Conservation (phyloP, 2,797 vertebrate genomes). For the Peromyscus eremicus region DNA sequence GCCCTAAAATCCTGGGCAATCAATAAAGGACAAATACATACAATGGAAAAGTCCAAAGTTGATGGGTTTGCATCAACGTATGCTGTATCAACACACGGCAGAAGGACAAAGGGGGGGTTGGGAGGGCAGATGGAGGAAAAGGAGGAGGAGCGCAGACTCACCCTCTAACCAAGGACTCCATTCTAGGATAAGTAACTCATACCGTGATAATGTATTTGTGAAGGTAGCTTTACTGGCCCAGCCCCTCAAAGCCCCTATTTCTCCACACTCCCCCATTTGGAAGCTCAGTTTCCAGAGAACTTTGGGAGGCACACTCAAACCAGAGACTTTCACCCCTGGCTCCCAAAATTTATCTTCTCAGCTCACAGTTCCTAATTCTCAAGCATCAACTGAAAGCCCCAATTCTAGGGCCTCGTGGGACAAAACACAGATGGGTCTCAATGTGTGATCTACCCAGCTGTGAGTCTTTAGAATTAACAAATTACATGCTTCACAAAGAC, state of each 20-base stretch:
- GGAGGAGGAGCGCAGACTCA: not conserved
- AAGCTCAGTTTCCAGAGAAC: not conserved
- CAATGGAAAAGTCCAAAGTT: not conserved
- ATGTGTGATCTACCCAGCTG: not conserved
- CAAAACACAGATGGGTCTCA: not conserved
- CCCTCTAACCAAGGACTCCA: no score
- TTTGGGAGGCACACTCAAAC: not conserved
- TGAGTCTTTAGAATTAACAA: not conserved
- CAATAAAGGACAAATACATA: not conserved
- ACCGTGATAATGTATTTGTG: not conserved
- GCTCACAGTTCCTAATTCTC: not conserved
- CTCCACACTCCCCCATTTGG: not conserved
- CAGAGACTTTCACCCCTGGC: not conserved
- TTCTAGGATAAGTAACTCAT: not conserved
- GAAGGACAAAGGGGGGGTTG: not conserved
- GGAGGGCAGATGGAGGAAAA: not conserved
- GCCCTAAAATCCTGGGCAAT: not conserved
- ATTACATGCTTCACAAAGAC: not conserved
- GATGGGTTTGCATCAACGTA: not conserved
- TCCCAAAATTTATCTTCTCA: not conserved
- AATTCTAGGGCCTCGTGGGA: not conserved
- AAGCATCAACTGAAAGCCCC: not conserved
- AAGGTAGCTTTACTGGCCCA: not conserved
- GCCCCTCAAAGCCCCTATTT: not conserved
- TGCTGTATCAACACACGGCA: not conserved